Conservation (phyloP, 2,113 vertebrate species). For the Aplodontia rufa region DNA sequence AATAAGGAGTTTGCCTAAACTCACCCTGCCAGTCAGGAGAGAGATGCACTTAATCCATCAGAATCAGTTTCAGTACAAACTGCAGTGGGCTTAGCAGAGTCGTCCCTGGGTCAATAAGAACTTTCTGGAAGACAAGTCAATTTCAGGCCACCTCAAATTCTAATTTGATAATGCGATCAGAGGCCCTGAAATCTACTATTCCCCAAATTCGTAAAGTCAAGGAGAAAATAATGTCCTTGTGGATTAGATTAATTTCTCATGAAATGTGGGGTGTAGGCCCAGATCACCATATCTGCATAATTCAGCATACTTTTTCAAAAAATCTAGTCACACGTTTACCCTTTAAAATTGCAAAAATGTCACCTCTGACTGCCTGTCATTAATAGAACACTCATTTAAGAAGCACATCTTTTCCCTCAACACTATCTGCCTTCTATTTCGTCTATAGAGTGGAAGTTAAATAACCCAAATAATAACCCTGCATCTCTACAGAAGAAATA, state of each 20-base stretch:
- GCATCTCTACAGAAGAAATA: slow-evolving; percentile 54
- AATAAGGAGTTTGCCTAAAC: neutral
- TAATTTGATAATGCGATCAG: neutral
- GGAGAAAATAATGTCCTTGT: neutral
- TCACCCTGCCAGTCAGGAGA: neutral
- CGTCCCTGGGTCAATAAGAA: neutral
- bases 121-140: neutral
- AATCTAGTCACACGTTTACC: neutral
- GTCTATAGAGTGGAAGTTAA: slow-evolving; percentile 56
- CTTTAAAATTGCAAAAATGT: slow-evolving; percentile 40
- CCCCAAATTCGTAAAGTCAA: slow-evolving; percentile 9
- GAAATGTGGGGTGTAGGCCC: neutral
- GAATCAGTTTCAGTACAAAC: neutral
- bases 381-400: slow-evolving; percentile 46
- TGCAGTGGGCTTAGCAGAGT: neutral
- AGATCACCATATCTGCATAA: neutral
- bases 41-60: neutral
- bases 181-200: neutral
- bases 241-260: neutral
- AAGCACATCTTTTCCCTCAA: slow-evolving; percentile 44
- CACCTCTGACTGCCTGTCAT: slow-evolving; percentile 38
- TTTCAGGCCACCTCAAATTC: neutral
- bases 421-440: neutral
- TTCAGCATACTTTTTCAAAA: neutral
- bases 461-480: slow-evolving; percentile 59